Evolutionary conservation across 1,140 invertebrate genomes (phyloP).

Genomic region (Centruroides vittatus): DNA sequence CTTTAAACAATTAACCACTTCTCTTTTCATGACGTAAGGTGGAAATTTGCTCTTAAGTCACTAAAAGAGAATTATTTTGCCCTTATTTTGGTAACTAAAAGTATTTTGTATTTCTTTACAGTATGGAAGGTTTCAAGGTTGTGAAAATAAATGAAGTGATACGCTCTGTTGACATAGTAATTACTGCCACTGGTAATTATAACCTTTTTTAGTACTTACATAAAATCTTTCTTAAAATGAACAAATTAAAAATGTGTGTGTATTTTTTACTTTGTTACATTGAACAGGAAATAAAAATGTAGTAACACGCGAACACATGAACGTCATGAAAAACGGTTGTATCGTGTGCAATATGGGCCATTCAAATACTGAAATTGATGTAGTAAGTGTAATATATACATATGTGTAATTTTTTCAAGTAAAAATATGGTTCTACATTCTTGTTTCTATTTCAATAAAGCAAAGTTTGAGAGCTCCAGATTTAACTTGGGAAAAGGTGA

Average conservation of each 20-base stretch:
- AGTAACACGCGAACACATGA: conserved; percentile 86
- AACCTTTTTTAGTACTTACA: not conserved
- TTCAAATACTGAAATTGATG: conserved; percentile 95
- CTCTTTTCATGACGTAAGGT: too few species aligned
- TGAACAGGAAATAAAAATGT: conserved; percentile 81
- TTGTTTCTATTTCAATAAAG: conserved; percentile 33
- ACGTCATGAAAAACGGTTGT: conserved; percentile 92
- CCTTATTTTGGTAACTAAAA: too few species aligned
- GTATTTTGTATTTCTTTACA: conserved; percentile 23
- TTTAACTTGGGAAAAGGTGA: conserved; percentile 90
- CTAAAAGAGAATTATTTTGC: too few species aligned
- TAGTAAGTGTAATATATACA: conserved; percentile 44
- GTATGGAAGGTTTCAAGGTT: conserved; percentile 95
- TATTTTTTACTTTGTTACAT: not conserved
- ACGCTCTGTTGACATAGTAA: conserved; percentile 79
- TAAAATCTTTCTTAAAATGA: too few species aligned
- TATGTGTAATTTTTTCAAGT: too few species aligned
- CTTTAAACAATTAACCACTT: too few species aligned
- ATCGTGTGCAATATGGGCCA: conserved; percentile 97
- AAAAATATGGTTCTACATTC: too few species aligned
- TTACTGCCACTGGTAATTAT: conserved; percentile 62
- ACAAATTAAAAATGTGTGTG: not conserved
- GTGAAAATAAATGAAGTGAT: conserved; percentile 90
- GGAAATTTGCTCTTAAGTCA: too few species aligned
- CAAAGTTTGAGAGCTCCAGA: conserved; percentile 85